These are phyloP conservation scores for Sebastes diaconus DNA, from an alignment of 2,797 vertebrate genomes.

Conservation along the genomic window DNA sequence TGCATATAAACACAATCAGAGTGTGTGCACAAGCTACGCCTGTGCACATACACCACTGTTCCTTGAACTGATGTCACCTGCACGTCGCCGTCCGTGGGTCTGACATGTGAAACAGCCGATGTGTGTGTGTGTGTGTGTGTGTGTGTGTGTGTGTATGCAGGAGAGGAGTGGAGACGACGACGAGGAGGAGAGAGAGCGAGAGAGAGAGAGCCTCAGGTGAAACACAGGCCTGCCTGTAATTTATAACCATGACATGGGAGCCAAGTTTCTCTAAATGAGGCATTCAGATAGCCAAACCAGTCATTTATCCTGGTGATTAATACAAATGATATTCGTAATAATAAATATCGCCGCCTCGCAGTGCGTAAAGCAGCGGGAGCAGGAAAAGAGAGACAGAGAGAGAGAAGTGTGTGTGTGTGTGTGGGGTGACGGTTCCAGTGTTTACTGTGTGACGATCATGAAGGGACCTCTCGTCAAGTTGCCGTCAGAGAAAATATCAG, in stretches of 20 bases:
- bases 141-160: slow-evolving; percentile 17
- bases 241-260: slow-evolving; percentile 99
- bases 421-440: slow-evolving; percentile 2
- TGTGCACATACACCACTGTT: not conserved
- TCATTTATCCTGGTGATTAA: slow-evolving; percentile 99
- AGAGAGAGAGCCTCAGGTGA: slow-evolving; percentile 90
- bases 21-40: not conserved
- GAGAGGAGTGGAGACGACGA: not conserved
- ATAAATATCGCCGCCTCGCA: slow-evolving; percentile 93
- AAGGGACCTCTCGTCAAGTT: not conserved
- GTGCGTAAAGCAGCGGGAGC: slow-evolving; percentile 61
- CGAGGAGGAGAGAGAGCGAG: slow-evolving; percentile 24
- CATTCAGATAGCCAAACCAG: slow-evolving; percentile 99
- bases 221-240: slow-evolving; percentile 94
- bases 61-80: slow-evolving; percentile 11
- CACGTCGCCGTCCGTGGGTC: not conserved
- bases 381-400: slow-evolving; percentile 2
- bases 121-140: slow-evolving; percentile 19
- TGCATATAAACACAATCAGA: not conserved
- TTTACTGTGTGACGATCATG: slow-evolving; percentile 36
- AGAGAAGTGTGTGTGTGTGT: not conserved
- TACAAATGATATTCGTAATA: slow-evolving; percentile 99
- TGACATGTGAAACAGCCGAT: slow-evolving; percentile 35
- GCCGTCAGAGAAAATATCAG: not conserved
- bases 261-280: slow-evolving; percentile 99